Percentiles rank a stretch among this genome's conserved stretches.
Conservation (phyloP, 2,797 vertebrate genomes). For the Myiotriccus ornatus region DNA sequence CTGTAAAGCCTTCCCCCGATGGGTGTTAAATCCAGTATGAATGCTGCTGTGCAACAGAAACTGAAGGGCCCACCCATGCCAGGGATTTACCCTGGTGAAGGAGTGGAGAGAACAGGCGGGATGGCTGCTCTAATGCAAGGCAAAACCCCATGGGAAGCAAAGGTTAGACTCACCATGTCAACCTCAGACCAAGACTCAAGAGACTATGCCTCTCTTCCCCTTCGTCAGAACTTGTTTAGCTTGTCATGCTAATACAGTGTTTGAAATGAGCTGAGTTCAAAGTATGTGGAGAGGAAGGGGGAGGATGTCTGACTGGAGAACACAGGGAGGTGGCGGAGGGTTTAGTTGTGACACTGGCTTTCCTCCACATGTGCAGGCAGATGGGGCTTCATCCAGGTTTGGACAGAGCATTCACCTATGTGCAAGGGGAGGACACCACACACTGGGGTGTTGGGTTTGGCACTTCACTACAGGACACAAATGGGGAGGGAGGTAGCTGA, state of each 20-base stretch:
- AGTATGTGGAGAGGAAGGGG: background rate
- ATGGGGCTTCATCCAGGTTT: background rate
- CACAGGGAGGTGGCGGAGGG: rapidly evolving
- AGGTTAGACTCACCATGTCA: background rate
- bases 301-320: background rate
- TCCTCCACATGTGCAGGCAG: rapidly evolving
- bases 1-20: background rate
- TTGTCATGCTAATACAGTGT: slow-evolving; percentile 52
- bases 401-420: rapidly evolving
- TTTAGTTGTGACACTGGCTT: background rate
- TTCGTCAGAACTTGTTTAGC: slow-evolving; percentile 49
- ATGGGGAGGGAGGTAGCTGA: background rate
- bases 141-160: background rate
- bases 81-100: background rate
- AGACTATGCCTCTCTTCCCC: background rate
- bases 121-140: background rate
- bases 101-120: background rate
- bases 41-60: background rate
- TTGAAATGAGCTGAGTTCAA: slow-evolving; percentile 8
- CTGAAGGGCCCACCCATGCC: background rate
- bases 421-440: background rate
- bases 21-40: background rate
- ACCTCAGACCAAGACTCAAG: background rate
- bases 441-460: rapidly evolving
- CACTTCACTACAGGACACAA: background rate